Base-by-base conservation (phyloP, 2,888 invertebrate species). In the Caenorhabditis becei region DNA sequence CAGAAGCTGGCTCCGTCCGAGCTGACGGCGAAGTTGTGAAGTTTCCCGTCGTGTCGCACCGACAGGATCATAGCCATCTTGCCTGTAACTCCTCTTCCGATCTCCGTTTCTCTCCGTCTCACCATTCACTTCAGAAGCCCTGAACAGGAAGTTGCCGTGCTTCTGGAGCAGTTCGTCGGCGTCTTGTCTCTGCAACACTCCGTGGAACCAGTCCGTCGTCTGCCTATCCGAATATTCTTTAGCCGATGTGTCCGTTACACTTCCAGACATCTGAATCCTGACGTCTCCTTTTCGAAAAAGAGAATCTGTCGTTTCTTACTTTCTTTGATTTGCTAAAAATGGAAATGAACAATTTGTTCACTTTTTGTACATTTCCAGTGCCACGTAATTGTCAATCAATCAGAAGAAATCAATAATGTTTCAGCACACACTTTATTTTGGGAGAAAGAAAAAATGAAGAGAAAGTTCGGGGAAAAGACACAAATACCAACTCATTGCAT, bases 151-250 rank as follows among this genome's bases (percentile, higher is more conserved):
- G 61, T 86, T 80, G 32, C 88, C 88, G 18, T 83, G 78, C 32
- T 87, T 87, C 67, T 70, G 78, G n/a, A 88, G 75, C 18, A 88
- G 63, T 16, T 85, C 84, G 51, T 88, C 86, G 16, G 84, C 82
- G 56, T 87, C 88, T 44, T 83, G 80, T 23, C 85, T 54, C 26
- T 87, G 87, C 41, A 88, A 79, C 8, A 87, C 66, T 24, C 80
- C 80, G 47, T 77, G 77, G 41, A 72, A 81, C 67, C 63, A 81
- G 23, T 74, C 74, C 20, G n/a, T 59, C 41, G 32, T 72, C 59
- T 59, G 58, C 49, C 8, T 53, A 26, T 66, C 53, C 23, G 66
- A 54, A 8, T 24, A 44, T 37, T 41, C 35, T 3, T 26, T 44
- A 26, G 66, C 18, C 44, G 67, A 49, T 18, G 70, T n/a, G 47